phyloP scores from a whole-genome alignment of 2,888 invertebrate genomes.

The Diogma glabrata region DNA sequence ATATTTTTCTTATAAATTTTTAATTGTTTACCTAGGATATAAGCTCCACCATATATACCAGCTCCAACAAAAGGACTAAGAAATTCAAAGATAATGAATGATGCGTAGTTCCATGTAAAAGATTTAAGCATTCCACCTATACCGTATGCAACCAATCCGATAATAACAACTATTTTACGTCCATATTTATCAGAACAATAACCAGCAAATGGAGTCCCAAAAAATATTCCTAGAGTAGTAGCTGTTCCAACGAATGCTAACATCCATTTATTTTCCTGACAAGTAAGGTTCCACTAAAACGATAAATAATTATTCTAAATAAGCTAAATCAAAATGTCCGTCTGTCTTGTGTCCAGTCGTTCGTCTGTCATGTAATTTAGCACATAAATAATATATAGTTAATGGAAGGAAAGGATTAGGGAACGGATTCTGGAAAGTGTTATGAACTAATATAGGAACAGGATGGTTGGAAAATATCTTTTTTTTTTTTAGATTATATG shows the following conservation, averaged over 20 bases:
- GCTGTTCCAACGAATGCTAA: conserved; percentile 52
- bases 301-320: too few species aligned
- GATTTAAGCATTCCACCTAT: conserved; percentile 32
- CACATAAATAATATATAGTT: too few species aligned
- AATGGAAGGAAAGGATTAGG: too few species aligned
- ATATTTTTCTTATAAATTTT: too few species aligned
- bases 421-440: too few species aligned
- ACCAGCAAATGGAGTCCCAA: conserved; percentile 51
- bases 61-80: conserved; percentile 31
- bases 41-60: conserved; percentile 33
- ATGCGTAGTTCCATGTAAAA: conserved; percentile 32
- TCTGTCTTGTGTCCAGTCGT: too few species aligned
- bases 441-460: too few species aligned
- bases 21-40: conserved; percentile 31
- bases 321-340: too few species aligned
- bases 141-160: conserved; percentile 27
- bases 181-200: conserved; percentile 29
- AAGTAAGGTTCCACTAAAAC: conserved; percentile 53
- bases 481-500: too few species aligned
- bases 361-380: too few species aligned
- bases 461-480: too few species aligned
- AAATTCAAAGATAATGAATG: conserved; percentile 34
- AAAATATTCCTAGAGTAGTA: conserved; percentile 51
- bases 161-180: conserved; percentile 30
- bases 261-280: conserved; percentile 45